These are phyloP conservation scores for Acanthosepion esculentum DNA, from an alignment of 2,888 invertebrate species.

Conservation along the genomic window DNA sequence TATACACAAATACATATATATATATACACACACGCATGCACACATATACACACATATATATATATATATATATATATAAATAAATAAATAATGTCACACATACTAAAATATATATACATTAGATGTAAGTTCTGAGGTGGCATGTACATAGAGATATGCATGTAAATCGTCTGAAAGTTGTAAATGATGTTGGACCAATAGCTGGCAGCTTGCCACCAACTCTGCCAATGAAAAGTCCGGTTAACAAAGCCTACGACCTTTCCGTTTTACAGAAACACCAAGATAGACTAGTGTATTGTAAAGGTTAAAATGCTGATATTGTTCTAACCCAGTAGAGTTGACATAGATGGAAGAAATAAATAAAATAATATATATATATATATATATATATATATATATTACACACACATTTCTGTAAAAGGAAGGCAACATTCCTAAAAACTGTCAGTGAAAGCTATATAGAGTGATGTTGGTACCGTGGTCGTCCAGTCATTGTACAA, in stretches of 20 bases:
- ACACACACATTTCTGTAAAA: not conserved
- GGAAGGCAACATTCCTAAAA: not conserved
- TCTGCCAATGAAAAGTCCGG: constrained; percentile 33
- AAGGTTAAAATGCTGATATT: constrained; percentile 33
- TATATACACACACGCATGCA: too few species aligned
- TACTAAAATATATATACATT: not conserved
- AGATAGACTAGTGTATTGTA: not conserved
- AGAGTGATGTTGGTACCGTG: not conserved
- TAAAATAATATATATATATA: not conserved
- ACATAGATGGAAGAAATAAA: not conserved
- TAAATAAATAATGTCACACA: too few species aligned
- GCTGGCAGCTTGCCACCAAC: not conserved
- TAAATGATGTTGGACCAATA: not conserved
- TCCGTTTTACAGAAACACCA: not conserved
- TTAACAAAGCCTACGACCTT: constrained; percentile 22
- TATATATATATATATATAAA: too few species aligned
- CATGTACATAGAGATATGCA: not conserved
- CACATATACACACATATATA: too few species aligned
- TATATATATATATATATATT: not conserved
- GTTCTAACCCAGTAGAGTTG: constrained; percentile 8
- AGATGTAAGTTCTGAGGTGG: not conserved
- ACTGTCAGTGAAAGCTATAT: not conserved
- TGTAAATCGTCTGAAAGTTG: not conserved
- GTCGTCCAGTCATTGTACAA: not conserved
- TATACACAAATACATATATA: too few species aligned